Conservation (phyloP, 2,797 vertebrate species). For the Falco biarmicus region DNA sequence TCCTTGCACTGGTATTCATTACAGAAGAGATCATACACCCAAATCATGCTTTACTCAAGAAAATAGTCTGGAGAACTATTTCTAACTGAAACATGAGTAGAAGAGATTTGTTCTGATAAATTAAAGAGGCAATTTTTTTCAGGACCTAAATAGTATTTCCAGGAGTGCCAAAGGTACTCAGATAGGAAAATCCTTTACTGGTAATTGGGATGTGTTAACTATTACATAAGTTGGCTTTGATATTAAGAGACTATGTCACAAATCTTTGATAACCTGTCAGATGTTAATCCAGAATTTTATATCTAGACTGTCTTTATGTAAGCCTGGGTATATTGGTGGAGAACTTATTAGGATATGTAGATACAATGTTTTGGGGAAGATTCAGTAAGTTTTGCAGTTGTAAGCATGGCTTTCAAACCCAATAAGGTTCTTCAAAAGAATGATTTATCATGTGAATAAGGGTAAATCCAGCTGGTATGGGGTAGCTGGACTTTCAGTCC, state of each 20-base stretch:
- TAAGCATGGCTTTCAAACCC: not conserved
- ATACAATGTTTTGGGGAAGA: not conserved
- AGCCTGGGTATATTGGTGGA: not conserved
- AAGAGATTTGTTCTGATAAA: not conserved
- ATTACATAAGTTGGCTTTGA: not conserved
- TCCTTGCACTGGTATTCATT: not conserved
- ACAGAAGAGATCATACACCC: not conserved
- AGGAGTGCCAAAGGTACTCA: not conserved
- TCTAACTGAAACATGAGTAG: not conserved
- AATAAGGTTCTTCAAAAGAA: not conserved
- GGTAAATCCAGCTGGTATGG: not conserved
- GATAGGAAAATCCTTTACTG: not conserved
- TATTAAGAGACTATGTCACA: not conserved
- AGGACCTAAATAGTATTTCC: not conserved
- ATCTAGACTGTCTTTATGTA: not conserved
- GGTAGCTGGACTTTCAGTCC: not conserved
- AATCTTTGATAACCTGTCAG: not conserved
- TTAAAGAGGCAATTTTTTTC: not conserved
- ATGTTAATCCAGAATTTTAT: not conserved
- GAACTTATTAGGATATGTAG: not conserved
- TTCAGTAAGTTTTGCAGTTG: not conserved
- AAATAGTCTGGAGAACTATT: not conserved
- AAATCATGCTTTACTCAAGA: not conserved
- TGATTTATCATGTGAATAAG: not conserved
- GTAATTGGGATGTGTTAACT: not conserved